Conservation (phyloP, 1,140 invertebrate species). For the Drosophila baimaii region DNA sequence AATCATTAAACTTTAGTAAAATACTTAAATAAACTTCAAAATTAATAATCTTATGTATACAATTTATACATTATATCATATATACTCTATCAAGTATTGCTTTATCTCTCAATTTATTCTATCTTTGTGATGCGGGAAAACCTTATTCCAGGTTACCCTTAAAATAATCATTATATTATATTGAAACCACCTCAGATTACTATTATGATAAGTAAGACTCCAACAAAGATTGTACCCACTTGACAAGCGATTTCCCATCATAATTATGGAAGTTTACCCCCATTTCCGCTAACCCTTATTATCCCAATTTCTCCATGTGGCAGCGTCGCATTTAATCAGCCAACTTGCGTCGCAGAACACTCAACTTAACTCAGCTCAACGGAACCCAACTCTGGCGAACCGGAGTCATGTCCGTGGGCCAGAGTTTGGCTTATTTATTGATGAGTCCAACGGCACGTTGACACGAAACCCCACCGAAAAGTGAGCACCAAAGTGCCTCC, state of each 20-base stretch:
- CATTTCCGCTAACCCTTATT: slow-evolving; percentile 16
- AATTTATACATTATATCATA: too few relatives aligned
- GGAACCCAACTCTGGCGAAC: slow-evolving; percentile 7
- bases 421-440: slow-evolving; percentile 70
- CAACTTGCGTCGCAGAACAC: slow-evolving; percentile 32
- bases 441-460: slow-evolving; percentile 72
- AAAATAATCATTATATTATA: not conserved
- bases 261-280: slow-evolving; percentile 24
- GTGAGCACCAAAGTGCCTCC: slow-evolving; percentile 50
- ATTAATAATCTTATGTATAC: too few relatives aligned
- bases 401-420: slow-evolving; percentile 39
- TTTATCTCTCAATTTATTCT: not conserved
- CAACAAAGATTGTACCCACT: not conserved
- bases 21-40: not conserved
- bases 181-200: not conserved
- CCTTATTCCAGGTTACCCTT: not conserved
- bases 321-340: slow-evolving; percentile 38
- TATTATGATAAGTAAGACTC: not conserved
- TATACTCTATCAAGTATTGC: not conserved
- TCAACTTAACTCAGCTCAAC: slow-evolving; percentile 14
- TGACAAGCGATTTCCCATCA: slow-evolving; percentile 10
- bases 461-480: slow-evolving; percentile 68
- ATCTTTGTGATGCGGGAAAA: not conserved
- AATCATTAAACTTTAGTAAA: not conserved
- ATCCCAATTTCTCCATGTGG: slow-evolving; percentile 38